Conservation (phyloP, 2,797 vertebrate species). For the Mus spretus region DNA sequence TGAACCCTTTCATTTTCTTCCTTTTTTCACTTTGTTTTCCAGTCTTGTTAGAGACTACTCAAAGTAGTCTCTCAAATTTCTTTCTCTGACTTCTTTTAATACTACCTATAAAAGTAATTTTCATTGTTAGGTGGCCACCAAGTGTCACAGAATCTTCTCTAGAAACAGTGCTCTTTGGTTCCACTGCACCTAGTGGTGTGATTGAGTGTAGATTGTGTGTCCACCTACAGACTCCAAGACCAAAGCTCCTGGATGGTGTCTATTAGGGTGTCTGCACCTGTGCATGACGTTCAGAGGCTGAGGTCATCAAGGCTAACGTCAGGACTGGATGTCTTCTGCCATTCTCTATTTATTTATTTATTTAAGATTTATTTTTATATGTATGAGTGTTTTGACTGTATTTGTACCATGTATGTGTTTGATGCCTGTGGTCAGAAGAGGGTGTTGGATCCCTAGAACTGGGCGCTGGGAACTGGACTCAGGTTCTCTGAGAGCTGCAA, state of each 20-base stretch:
- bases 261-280: not conserved
- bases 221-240: not conserved
- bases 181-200: slow-evolving; percentile 89
- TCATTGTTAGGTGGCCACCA: not conserved
- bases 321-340: too few relatives aligned
- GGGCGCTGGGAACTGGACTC: not conserved
- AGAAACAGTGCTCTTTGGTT: slow-evolving; percentile 93
- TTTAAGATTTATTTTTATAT: not conserved
- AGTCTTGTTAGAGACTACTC: not conserved
- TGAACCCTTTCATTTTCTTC: not conserved
- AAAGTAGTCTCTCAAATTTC: not conserved
- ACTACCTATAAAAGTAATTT: too few relatives aligned
- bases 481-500: not conserved
- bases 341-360: not conserved
- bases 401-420: not conserved
- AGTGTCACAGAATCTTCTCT: slow-evolving; percentile 86
- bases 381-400: not conserved
- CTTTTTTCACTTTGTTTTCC: not conserved
- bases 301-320: not conserved
- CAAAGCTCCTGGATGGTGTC: not conserved
- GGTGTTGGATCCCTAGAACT: not conserved
- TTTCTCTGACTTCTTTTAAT: too few relatives aligned
- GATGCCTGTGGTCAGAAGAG: not conserved
- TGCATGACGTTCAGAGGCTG: not conserved
- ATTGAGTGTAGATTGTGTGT: not conserved